A percentile compares a stretch with the other conserved stretches of the same genome.
Conservation (phyloP, 1,140 invertebrate genomes). For the Eubasilissa regina region DNA sequence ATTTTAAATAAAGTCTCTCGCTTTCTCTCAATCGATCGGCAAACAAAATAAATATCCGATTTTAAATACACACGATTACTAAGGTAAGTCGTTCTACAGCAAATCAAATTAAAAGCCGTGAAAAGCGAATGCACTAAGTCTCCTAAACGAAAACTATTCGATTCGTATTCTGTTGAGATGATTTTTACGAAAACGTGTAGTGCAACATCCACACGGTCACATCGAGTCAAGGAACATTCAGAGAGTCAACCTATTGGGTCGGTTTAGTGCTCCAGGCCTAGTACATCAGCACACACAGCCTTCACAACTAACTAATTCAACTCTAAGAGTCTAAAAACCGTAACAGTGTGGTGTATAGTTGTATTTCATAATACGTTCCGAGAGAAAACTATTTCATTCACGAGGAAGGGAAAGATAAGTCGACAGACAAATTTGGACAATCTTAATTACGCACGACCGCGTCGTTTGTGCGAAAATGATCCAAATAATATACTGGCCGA, state of each 20-base stretch:
- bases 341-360: constrained; percentile 35
- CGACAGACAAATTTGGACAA: no score
- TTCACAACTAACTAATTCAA: constrained; percentile 54
- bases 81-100: no score
- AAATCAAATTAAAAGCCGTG: constrained; percentile 28
- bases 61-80: no score
- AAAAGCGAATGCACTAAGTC: constrained; percentile 28
- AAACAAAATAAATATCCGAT: no score
- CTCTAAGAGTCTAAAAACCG: constrained; percentile 59
- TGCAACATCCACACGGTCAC: background rate
- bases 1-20: no score
- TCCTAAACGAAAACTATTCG: background rate
- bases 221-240: background rate
- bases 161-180: background rate
- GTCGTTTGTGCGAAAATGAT: no score
- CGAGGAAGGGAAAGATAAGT: no score
- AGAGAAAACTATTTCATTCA: no score
- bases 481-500: no score
- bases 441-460: no score
- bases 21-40: no score
- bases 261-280: constrained; percentile 49
- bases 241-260: background rate
- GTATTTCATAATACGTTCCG: no score
- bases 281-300: constrained; percentile 58
- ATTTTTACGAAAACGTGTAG: background rate